Conservation (phyloP, 2,113 vertebrate species). For the Paramisgurnus dabryanus region DNA sequence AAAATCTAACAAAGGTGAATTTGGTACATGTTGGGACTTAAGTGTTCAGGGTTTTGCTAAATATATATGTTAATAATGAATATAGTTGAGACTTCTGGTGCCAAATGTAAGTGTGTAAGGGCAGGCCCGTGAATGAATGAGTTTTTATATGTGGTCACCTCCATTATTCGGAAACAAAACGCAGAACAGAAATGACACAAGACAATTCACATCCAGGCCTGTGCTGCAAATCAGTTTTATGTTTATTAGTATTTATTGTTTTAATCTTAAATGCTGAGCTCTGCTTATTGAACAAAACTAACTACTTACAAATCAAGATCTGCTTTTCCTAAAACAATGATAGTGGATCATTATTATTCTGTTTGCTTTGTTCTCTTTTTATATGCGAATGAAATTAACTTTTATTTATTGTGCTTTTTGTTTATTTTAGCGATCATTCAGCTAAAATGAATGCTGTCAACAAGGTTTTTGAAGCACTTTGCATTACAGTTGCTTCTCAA, state of each 20-base stretch:
- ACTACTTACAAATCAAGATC: not conserved
- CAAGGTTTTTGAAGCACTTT: slow-evolving; percentile 60
- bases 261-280: slow-evolving; percentile 69
- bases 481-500: slow-evolving; percentile 21
- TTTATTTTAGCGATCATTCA: slow-evolving; percentile 10
- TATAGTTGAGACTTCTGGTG: slow-evolving; percentile 69
- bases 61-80: slow-evolving; percentile 38
- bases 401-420: slow-evolving; percentile 60
- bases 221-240: slow-evolving; percentile 57
- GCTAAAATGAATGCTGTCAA: slow-evolving; percentile 36
- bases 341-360: slow-evolving; percentile 44
- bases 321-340: slow-evolving; percentile 3
- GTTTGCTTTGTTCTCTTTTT: slow-evolving; percentile 54
- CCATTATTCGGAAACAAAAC: slow-evolving; percentile 24
- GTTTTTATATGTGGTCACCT: slow-evolving; percentile 56
- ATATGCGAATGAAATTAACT: slow-evolving; percentile 54
- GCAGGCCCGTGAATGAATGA: slow-evolving; percentile 60
- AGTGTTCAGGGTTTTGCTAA: slow-evolving; percentile 66
- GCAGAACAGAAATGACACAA: not conserved
- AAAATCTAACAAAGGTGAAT: slow-evolving; percentile 64
- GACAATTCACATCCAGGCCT: slow-evolving; percentile 19
- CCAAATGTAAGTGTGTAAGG: slow-evolving; percentile 70
- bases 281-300: slow-evolving; percentile 66
- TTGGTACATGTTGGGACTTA: slow-evolving; percentile 66
- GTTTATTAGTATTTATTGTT: slow-evolving; percentile 75